A percentile compares a stretch with the other conserved stretches of the same genome.
phyloP scores from a whole-genome alignment of 2,113 vertebrate species.

The Anseranas semipalmata region DNA sequence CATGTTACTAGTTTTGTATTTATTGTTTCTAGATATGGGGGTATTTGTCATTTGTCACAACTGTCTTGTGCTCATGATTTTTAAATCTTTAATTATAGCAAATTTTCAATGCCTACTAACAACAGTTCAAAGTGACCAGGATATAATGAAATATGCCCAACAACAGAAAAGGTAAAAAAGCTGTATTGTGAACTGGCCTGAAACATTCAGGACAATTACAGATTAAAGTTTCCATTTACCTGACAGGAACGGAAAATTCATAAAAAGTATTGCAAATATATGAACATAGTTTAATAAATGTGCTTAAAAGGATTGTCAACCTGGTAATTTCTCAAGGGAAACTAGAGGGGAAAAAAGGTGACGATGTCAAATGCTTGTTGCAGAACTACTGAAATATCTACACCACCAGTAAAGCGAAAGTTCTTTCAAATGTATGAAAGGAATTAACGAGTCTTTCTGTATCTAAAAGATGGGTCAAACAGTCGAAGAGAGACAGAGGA shows the following conservation, averaged over 20 bases:
- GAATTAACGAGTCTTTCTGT: background rate
- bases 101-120: background rate
- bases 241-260: background rate
- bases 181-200: background rate
- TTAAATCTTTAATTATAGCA: background rate
- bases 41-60: background rate
- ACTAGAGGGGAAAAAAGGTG: background rate
- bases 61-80: background rate
- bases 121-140: background rate
- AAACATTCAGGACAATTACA: background rate
- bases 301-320: background rate
- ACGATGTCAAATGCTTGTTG: background rate
- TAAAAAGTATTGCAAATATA: background rate
- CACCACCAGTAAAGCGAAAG: background rate
- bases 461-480: conserved; percentile 21
- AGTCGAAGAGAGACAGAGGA: conserved; percentile 7
- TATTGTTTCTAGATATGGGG: background rate
- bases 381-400: background rate
- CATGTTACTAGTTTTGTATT: background rate
- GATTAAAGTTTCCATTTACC: background rate
- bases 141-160: background rate
- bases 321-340: background rate
- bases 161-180: background rate
- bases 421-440: background rate
- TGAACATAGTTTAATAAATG: background rate